These are phyloP conservation scores for Rhinella marina DNA, from an alignment of 2,797 vertebrate species.

Conservation along the genomic window DNA sequence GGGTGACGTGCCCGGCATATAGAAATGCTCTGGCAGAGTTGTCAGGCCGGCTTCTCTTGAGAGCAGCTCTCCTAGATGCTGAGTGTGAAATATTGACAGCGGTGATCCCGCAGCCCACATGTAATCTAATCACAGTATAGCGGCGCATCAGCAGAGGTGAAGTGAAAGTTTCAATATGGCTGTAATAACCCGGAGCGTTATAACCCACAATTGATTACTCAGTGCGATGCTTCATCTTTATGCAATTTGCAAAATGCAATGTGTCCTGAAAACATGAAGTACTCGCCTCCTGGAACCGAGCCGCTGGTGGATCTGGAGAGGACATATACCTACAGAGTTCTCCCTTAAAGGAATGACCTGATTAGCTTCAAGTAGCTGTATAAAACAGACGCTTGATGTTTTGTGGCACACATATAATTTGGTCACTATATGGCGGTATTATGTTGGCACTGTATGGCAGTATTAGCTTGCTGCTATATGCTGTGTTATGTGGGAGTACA, in stretches of 20 bases:
- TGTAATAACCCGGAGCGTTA: constrained; percentile 10
- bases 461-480: background rate
- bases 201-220: background rate
- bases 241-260: background rate
- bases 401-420: background rate
- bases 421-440: background rate
- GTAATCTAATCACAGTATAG: constrained; percentile 14
- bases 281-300: no score
- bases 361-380: background rate
- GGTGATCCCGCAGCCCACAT: fast-evolving
- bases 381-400: background rate
- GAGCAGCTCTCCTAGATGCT: background rate
- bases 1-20: background rate
- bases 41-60: background rate
- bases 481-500: background rate
- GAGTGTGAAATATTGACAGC: constrained; percentile 9
- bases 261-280: background rate
- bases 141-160: constrained; percentile 30
- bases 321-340: background rate
- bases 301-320: background rate
- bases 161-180: constrained; percentile 13
- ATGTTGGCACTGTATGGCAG: background rate
- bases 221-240: background rate
- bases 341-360: background rate
- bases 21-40: background rate